Conservation (phyloP, 2,888 invertebrate species). For the Pandemis cinnamomeana region DNA sequence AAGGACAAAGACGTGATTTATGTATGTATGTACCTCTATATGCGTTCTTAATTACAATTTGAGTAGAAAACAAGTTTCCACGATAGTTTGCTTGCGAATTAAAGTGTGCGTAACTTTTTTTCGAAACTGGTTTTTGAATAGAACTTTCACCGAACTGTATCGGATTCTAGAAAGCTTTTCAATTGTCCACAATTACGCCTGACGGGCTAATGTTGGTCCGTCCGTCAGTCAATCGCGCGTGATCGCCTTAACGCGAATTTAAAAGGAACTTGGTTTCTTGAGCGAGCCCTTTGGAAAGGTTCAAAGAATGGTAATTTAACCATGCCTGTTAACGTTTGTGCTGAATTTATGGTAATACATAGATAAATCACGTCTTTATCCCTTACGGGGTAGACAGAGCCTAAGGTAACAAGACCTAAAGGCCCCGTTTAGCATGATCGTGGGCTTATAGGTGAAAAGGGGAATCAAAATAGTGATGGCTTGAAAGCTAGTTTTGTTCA, state of each 20-base stretch:
- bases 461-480: too few species aligned
- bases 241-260: conserved; percentile 38
- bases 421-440: too few species aligned
- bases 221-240: conserved; percentile 48
- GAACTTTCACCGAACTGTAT: conserved; percentile 41
- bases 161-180: conserved; percentile 45
- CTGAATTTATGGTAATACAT: too few species aligned
- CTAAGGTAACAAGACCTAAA: too few species aligned
- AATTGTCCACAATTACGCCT: conserved; percentile 48
- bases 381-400: too few species aligned
- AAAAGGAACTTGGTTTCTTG: conserved; percentile 13
- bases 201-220: conserved; percentile 54
- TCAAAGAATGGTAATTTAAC: neutral
- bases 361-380: too few species aligned
- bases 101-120: neutral
- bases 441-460: too few species aligned
- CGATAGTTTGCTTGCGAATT: neutral
- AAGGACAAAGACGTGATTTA: too few species aligned
- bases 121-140: conserved; percentile 27
- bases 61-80: neutral
- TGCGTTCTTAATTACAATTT: too few species aligned
- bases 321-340: too few species aligned
- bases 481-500: too few species aligned
- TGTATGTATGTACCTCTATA: too few species aligned
- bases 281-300: neutral